These are phyloP conservation scores for Anagrus nilaparvatae DNA, from an alignment of 1,140 invertebrate species.

Conservation along the genomic window DNA sequence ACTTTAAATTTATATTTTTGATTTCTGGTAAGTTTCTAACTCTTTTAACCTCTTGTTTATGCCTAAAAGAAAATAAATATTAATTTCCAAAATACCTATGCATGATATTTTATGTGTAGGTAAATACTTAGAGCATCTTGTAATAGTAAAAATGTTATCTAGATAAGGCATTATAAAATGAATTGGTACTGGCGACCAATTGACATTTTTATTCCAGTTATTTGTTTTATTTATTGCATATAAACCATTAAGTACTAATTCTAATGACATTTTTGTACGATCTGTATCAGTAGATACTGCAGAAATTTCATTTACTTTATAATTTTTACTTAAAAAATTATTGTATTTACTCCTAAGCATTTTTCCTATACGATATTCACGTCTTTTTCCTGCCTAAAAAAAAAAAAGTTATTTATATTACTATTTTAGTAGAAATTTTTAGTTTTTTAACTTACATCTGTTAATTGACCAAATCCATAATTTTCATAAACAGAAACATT, in stretches of 20 bases:
- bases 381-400: constrained; percentile 4
- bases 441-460: neutral
- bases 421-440: neutral
- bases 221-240: constrained; percentile 24
- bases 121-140: too few relatives aligned
- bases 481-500: neutral
- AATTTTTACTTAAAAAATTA: constrained; percentile 17
- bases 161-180: too few relatives aligned
- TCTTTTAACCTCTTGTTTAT: too few relatives aligned
- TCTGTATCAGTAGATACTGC: constrained; percentile 39
- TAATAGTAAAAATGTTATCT: too few relatives aligned
- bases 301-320: constrained; percentile 35
- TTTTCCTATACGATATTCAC: neutral
- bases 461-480: constrained; percentile 1
- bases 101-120: too few relatives aligned
- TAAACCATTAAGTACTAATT: constrained; percentile 42
- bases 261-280: constrained; percentile 47
- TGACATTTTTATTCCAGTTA: constrained; percentile 20
- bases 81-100: too few relatives aligned
- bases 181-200: constrained; percentile 24
- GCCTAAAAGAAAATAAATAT: too few relatives aligned
- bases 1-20: too few relatives aligned
- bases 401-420: neutral
- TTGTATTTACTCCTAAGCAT: neutral
- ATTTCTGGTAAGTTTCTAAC: too few relatives aligned